These are phyloP conservation scores for Bolinopsis microptera DNA, from an alignment of 37 sponge, comb jelly and placozoan genomes.

Conservation along the genomic window DNA sequence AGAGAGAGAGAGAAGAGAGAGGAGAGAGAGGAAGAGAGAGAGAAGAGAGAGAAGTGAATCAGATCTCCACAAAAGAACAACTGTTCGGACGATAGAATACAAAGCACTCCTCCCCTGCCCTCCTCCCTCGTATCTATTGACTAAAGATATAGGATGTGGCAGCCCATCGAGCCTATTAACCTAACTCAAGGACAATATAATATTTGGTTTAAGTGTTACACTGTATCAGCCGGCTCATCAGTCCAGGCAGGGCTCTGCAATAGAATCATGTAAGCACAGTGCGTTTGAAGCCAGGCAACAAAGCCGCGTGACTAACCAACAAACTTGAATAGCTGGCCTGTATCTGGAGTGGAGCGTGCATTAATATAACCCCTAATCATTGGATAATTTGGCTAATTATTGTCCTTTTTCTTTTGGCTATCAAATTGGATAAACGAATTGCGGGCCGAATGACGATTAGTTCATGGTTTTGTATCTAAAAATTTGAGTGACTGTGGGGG, in stretches of 20 bases:
- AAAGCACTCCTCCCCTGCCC: neutral
- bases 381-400: neutral
- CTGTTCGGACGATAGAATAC: neutral
- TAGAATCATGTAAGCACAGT: conserved; percentile 42
- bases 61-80: neutral
- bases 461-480: neutral
- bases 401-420: neutral
- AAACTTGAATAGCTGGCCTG: neutral
- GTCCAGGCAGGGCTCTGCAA: neutral
- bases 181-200: conserved; percentile 60
- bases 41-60: no score
- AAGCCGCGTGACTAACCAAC: conserved; percentile 44
- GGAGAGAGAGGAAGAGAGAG: no score
- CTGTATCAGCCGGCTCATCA: conserved; percentile 35
- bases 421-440: neutral
- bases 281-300: neutral
- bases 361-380: neutral
- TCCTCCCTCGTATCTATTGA: neutral
- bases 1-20: no score
- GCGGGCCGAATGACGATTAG: neutral
- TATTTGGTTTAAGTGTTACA: conserved; percentile 62
- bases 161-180: conserved; percentile 25
- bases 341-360: neutral
- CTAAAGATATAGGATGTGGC: neutral
- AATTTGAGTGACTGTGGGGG: neutral